These are phyloP conservation scores for Hirtodrosophila trivittata DNA, from an alignment of 2,888 invertebrate species.

Conservation along the genomic window DNA sequence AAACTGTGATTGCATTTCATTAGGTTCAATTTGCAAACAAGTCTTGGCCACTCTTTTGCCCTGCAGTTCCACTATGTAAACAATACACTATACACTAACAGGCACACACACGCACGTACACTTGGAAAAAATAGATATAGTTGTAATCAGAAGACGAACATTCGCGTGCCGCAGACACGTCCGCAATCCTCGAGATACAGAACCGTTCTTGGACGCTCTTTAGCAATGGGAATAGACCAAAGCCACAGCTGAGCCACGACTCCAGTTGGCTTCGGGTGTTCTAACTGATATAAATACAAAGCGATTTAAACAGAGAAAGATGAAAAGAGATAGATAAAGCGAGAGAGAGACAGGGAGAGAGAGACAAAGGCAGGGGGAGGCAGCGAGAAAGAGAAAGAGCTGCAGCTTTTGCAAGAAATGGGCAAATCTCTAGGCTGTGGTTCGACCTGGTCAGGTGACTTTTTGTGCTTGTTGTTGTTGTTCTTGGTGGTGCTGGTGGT, in stretches of 20 bases:
- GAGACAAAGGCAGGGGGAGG: constrained; percentile 6
- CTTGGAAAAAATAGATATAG: neutral
- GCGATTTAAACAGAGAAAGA: neutral
- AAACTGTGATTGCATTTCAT: constrained; percentile 19
- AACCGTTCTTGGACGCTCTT: constrained; percentile 66
- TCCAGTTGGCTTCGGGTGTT: constrained; percentile 2
- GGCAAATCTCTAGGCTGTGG: constrained; percentile 29
- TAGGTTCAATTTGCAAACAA: neutral
- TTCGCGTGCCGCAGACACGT: constrained; percentile 54
- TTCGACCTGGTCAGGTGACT: constrained; percentile 57
- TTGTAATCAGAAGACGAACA: neutral
- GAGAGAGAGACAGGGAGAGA: neutral
- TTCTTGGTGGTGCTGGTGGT: neutral
- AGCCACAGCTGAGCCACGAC: constrained; percentile 21
- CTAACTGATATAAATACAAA: constrained; percentile 4
- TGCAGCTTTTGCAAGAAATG: constrained; percentile 31
- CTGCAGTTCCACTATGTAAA: constrained; percentile 1
- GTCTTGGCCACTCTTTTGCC: neutral
- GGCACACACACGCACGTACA: constrained; percentile 3
- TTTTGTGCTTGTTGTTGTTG: constrained; percentile 27
- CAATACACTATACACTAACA: constrained; percentile 21
- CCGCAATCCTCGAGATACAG: constrained; percentile 66
- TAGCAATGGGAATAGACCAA: constrained; percentile 28
- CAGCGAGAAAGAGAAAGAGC: constrained; percentile 2
- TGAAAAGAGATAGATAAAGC: neutral